Percentiles rank a stretch among this genome's conserved stretches.
Conservation (phyloP, 23 tunicate genomes). For the Ascidia mentula region DNA sequence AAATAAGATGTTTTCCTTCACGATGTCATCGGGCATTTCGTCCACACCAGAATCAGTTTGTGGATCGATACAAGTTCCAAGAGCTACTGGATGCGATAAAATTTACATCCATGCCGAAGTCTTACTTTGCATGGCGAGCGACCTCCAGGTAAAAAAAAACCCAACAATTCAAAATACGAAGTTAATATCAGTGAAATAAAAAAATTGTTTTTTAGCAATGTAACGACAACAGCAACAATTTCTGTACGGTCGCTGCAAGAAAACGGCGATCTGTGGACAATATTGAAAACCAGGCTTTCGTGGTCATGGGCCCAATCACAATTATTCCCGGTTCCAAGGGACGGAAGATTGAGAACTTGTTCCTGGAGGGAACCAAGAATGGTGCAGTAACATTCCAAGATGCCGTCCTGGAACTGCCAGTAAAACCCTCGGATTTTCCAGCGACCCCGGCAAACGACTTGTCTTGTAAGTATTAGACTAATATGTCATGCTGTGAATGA, state of each 20-base stretch:
- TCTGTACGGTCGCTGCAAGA: neutral
- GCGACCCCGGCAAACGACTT: neutral
- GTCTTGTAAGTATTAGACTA: neutral
- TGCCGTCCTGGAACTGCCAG: neutral
- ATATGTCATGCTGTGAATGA: neutral
- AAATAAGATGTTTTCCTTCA: neutral
- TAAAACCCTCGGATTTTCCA: neutral
- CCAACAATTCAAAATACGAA: no score
- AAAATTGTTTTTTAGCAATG: no score
- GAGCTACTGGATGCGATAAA: neutral
- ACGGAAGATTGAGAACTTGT: neutral
- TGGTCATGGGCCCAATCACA: neutral
- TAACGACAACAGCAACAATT: neutral
- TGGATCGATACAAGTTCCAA: slow-evolving; percentile 21
- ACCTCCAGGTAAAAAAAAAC: neutral
- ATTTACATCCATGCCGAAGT: slow-evolving; percentile 12
- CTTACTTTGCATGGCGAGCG: neutral
- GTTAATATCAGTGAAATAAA: no score
- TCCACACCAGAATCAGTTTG: neutral
- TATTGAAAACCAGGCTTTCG: neutral
- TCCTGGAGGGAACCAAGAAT: neutral
- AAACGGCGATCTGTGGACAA: neutral
- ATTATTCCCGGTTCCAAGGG: slow-evolving; percentile 5
- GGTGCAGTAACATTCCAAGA: neutral
- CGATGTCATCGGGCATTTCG: neutral